Evolutionary conservation across 2,113 vertebrate genomes (phyloP).

Genomic region (Petaurus breviceps): DNA sequence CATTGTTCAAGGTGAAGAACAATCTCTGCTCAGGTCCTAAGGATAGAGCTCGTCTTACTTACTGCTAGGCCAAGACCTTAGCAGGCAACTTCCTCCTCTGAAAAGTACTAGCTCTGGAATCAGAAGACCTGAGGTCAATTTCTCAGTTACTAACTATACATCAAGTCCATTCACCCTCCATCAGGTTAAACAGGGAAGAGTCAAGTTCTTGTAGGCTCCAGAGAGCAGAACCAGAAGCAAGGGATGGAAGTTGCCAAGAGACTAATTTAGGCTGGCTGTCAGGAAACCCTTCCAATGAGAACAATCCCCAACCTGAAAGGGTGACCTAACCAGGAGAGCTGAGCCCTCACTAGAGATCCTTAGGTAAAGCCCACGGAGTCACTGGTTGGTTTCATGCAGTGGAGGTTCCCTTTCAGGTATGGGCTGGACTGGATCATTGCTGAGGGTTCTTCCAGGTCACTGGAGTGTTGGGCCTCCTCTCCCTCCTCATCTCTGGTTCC

Average conservation of each 20-base stretch:
- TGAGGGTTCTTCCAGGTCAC: neutral
- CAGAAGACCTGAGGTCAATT: neutral
- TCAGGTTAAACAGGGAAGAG: neutral
- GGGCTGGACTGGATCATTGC: neutral
- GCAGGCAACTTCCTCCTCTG: neutral
- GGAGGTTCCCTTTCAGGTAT: neutral
- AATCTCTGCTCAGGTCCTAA: neutral
- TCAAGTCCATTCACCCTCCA: neutral
- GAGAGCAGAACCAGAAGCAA: neutral
- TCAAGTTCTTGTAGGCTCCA: neutral
- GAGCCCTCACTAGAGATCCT: neutral
- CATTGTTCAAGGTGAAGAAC: neutral
- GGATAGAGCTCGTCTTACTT: neutral
- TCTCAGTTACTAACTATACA: neutral
- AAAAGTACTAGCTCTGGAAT: neutral
- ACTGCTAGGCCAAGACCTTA: neutral
- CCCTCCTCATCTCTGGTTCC: neutral
- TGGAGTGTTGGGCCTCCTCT: neutral
- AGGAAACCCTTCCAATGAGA: neutral
- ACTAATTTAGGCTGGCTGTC: neutral
- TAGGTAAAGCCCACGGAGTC: neutral
- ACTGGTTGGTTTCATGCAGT: neutral
- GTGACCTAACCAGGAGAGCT: neutral
- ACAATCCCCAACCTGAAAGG: neutral
- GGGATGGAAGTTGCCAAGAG: neutral